Conservation (phyloP, 2,888 invertebrate species). For the Tiliacea aurago region DNA sequence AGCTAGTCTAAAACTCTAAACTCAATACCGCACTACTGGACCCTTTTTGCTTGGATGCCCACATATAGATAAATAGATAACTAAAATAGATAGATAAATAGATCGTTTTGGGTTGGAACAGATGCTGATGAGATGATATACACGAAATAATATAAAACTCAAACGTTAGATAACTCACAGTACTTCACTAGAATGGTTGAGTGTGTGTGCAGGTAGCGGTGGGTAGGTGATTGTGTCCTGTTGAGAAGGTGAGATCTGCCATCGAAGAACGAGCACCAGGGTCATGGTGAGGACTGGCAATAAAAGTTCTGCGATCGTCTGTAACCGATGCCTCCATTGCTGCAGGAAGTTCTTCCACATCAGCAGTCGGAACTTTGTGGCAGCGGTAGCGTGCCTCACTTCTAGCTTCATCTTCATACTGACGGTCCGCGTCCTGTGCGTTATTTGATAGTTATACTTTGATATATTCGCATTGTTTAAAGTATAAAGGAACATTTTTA, state of each 20-base stretch:
- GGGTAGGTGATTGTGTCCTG: conserved; percentile 70
- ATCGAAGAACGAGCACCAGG: conserved; percentile 93
- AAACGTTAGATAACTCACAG: conserved; percentile 75
- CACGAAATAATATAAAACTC: not conserved
- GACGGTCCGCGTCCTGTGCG: conserved; percentile 25
- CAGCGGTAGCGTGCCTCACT: conserved; percentile 75
- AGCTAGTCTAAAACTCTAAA: too few relatives aligned
- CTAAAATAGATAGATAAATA: too few relatives aligned
- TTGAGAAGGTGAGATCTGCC: conserved; percentile 91
- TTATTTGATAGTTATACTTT: conserved; percentile 14
- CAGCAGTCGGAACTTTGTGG: conserved; percentile 92
- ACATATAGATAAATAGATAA: too few relatives aligned
- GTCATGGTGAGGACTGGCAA: conserved; percentile 92
- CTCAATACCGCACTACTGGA: too few relatives aligned
- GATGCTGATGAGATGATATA: not conserved
- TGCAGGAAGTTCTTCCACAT: conserved; percentile 96
- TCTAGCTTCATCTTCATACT: conserved; percentile 61
- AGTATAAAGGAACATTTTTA: not conserved
- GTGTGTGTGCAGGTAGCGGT: conserved; percentile 76
- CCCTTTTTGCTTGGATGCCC: too few relatives aligned
- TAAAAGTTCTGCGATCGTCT: conserved; percentile 92
- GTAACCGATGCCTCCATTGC: conserved; percentile 93
- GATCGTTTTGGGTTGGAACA: not conserved
- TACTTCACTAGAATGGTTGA: conserved; percentile 69
- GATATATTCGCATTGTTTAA: conserved; percentile 25